Conservation (phyloP, 2,888 invertebrate species). For the Mechanitis messenoides region DNA sequence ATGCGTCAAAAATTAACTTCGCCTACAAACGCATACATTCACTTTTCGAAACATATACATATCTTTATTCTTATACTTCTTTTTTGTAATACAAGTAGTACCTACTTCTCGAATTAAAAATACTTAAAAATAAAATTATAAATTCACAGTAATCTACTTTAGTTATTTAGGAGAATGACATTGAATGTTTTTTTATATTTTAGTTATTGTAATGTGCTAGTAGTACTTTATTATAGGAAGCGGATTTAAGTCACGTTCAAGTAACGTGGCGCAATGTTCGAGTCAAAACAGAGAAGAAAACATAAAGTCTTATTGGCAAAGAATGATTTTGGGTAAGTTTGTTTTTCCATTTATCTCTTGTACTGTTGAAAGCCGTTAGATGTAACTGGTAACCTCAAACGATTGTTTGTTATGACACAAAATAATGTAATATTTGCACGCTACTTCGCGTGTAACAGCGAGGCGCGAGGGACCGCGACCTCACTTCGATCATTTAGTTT, state of each 20-base stretch:
- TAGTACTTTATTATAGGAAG: neutral
- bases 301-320: neutral
- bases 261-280: neutral
- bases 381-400: conserved; percentile 5
- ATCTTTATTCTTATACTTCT: too few species aligned
- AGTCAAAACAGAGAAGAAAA: neutral
- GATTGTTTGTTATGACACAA: conserved; percentile 5
- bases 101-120: too few species aligned
- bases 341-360: conserved; percentile 1
- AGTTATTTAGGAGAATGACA: conserved; percentile 1
- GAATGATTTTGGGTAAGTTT: neutral
- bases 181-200: neutral
- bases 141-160: too few species aligned
- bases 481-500: too few species aligned
- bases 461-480: too few species aligned
- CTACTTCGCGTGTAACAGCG: neutral
- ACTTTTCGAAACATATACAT: too few species aligned
- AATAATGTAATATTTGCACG: conserved; percentile 3
- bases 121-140: too few species aligned
- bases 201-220: neutral
- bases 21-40: too few species aligned
- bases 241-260: neutral
- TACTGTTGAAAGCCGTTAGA: neutral
- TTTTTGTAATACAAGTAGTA: too few species aligned
- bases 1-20: neutral